Base-by-base conservation (phyloP, 2,888 invertebrate species). In the Bellardia pandia region DNA sequence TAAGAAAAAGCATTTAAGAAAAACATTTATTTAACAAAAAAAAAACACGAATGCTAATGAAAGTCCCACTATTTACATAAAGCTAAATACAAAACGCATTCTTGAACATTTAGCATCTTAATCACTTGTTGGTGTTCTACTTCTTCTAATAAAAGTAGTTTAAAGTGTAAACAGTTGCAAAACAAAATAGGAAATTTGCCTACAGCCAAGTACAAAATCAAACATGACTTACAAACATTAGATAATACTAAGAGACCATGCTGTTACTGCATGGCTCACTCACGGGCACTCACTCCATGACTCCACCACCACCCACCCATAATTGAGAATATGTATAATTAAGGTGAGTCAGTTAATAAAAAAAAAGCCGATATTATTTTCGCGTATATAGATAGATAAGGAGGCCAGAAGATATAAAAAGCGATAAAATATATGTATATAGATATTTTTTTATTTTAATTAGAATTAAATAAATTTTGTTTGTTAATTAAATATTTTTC, bases 401-500 rank as follows among this genome's bases (percentile, higher is more conserved):
- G 53, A 71, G 8, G 9, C 11, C 42, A 45, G 30, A 58, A 42
- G n/a, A 48, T 40, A 56, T 53, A 74, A 48, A 45, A 60, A 42
- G 30, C 66, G 23, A 74, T 11, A 33, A 30, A 23, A 77, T 14
- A 30, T 66, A 69, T 33, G 23, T 23, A n/a, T n/a, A n/a, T n/a
- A 23, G 23, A 69, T 64, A 64, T 66, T 23, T 58, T 72, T 40
- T 40, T 74, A 58, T 74, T 74, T 68, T 37, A 66, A 48, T 68
- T 66, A 64, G 9, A 80, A 53, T 72, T 75, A 71, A 53, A 75
- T 64, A 71, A 56, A 75, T 62, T 69, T 53, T 68, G 8, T 51
- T 62, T 62, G 58, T 77, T 77, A 86, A 78, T 82, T 86, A 81
- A 81, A 72, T 62, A 48, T 58, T 56, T 56, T 58, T 62, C 51